Percentiles rank a stretch among this genome's conserved stretches.
Conservation (phyloP, 1,140 invertebrate species). For the Leptinotarsa undecemlineata region DNA sequence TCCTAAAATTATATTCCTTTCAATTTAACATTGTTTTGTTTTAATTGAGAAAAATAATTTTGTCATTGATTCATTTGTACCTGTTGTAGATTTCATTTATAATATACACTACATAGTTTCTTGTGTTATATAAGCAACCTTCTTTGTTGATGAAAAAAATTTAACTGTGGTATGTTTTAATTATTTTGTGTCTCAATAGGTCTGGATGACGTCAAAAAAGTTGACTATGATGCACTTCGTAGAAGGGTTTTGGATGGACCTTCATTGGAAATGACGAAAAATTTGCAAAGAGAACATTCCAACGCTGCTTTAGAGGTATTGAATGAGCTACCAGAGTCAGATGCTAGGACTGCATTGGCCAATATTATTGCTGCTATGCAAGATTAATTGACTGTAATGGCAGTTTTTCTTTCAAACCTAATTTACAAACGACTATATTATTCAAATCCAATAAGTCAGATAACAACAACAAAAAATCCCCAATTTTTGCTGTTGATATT, state of each 20-base stretch:
- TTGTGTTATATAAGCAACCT: not conserved
- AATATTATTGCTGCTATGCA: constrained; percentile 83
- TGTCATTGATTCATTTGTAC: no score
- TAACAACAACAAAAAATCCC: no score
- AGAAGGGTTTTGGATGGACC: constrained; percentile 62
- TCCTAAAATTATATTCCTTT: no score
- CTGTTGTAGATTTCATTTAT: no score
- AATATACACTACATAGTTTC: not conserved
- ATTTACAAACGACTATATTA: no score
- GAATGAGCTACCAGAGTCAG: constrained; percentile 71
- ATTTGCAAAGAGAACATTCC: constrained; percentile 77
- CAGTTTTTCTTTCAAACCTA: no score
- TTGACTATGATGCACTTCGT: constrained; percentile 71
- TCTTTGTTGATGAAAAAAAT: not conserved
- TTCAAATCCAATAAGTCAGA: no score
- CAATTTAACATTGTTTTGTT: no score
- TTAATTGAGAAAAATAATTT: no score
- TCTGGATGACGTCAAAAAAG: constrained; percentile 70
- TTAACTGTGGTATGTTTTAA: not conserved
- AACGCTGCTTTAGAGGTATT: constrained; percentile 74
- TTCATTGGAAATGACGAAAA: constrained; percentile 74
- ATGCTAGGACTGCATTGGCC: constrained; percentile 74
- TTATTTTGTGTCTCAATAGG: constrained; percentile 42
- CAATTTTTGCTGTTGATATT: no score
- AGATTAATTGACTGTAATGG: constrained; percentile 21